These are phyloP conservation scores for Kradibia gibbosae DNA, from an alignment of 1,140 invertebrate species.

Conservation along the genomic window DNA sequence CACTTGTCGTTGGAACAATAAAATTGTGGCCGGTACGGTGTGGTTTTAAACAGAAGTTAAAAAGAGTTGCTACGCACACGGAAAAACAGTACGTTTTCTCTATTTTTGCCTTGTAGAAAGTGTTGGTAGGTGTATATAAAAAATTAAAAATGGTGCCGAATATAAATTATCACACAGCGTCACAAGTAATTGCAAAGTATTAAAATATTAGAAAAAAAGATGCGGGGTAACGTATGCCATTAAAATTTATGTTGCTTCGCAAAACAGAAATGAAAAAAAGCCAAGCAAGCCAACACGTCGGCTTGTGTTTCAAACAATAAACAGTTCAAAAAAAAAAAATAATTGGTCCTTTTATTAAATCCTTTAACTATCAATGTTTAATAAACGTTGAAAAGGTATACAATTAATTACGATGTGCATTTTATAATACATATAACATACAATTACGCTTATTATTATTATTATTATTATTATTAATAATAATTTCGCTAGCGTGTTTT, in stretches of 20 bases:
- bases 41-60: background rate
- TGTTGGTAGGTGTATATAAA: constrained; percentile 28
- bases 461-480: background rate
- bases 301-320: constrained; percentile 49
- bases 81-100: background rate
- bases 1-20: no score
- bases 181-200: constrained; percentile 42
- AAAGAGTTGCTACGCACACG: background rate
- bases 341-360: constrained; percentile 1
- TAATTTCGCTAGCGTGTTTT: no score
- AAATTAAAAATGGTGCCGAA: constrained; percentile 15
- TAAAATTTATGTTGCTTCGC: constrained; percentile 34
- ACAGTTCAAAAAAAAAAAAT: constrained; percentile 28
- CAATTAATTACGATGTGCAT: no score
- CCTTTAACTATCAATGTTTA: background rate
- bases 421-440: background rate
- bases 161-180: constrained; percentile 5
- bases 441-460: background rate
- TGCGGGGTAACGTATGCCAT: constrained; percentile 17
- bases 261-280: constrained; percentile 25
- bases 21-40: background rate
- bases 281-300: constrained; percentile 19
- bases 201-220: constrained; percentile 21
- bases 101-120: constrained; percentile 3
- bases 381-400: background rate